Evolutionary conservation across 2,797 vertebrate species (phyloP), one percentile per base, ranked within the genome.

Genomic region (Coranthus polyacanthus): DNA sequence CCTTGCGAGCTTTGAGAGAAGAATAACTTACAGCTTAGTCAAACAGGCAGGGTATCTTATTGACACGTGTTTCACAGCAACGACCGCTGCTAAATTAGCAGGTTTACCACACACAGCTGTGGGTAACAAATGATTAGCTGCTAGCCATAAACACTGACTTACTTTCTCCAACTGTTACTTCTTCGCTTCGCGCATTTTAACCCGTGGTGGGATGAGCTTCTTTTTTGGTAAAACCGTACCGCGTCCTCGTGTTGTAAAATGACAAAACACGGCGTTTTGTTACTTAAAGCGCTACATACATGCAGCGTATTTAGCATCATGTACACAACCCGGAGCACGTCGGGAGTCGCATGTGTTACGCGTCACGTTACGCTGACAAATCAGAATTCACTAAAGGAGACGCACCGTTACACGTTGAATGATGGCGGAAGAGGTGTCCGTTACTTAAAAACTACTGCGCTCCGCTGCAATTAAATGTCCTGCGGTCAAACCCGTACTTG

Each of bases 311-410:
- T 8, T 26, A 44, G 41, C 51, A 68, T 26, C 50, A 60, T 49
- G 21, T 16, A 63, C 10, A 49, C 61, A 68, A 38, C 1, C 6
- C n/a, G 17, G 0, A 24, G 6, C 46, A 47, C 49, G 21, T 12
- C 51, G 9, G 3, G 37, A 17, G 89, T 83, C 88, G 89, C 83
- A 2, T 59, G 0, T 22, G 0, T n/a, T 75, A 12, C 1, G 16
- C 74, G 89, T 81, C 79, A 66, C 24, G 17, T 2, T 0, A 4
- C 5, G 12, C 4, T 0, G 46, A 54, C 78, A 72, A 84, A 84
- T 86, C 50, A 72, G 18, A 70, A 12, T 16, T 18, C 2, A 45
- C 1, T 37, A 39, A 3, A 17, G 12, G 15, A 16, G 15, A 11
- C 8, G 39, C 22, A 3, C 26, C 3, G 6, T 29, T 29, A 29